Evolutionary conservation across 2,888 invertebrate species (phyloP).

Genomic region (Hirtodrosophila confusa): DNA sequence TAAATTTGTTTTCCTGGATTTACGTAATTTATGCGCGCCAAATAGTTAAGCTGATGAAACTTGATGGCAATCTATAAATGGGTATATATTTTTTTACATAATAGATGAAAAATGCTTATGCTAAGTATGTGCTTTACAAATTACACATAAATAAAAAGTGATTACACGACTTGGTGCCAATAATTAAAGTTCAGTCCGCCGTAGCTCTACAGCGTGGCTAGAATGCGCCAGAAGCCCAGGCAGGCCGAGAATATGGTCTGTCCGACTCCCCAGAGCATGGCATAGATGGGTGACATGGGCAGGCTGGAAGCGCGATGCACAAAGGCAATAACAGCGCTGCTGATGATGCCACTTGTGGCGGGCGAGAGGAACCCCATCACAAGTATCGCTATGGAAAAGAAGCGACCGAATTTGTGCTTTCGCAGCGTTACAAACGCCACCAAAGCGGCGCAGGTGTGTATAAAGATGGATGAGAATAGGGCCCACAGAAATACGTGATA

Average conservation of each 20-base stretch:
- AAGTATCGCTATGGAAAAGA: conserved; percentile 94
- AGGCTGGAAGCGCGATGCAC: conserved; percentile 95
- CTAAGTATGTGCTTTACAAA: conserved; percentile 10
- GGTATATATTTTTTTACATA: conserved; percentile 13
- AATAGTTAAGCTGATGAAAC: conserved; percentile 1
- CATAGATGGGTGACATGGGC: conserved; percentile 95
- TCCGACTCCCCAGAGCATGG: conserved; percentile 97
- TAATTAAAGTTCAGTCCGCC: conserved; percentile 34
- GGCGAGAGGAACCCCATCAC: conserved; percentile 96
- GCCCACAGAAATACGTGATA: conserved; percentile 98
- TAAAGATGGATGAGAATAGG: conserved; percentile 95
- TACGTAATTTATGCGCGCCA: background rate
- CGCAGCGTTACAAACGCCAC: conserved; percentile 96
- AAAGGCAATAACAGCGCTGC: conserved; percentile 96
- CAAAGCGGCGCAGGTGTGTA: conserved; percentile 95
- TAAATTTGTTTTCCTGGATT: background rate
- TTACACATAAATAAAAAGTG: conserved; percentile 7
- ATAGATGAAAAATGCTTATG: conserved; percentile 16
- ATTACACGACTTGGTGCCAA: conserved; percentile 1
- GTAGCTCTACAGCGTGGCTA: conserved; percentile 92
- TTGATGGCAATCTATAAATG: background rate
- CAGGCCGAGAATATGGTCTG: conserved; percentile 95
- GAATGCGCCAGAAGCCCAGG: conserved; percentile 95
- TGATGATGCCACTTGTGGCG: conserved; percentile 93
- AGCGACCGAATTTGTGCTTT: conserved; percentile 97